Percentiles rank a stretch among this genome's conserved stretches.
phyloP scores from a whole-genome alignment of 2,113 vertebrate species.

The Cyanocitta stelleri region DNA sequence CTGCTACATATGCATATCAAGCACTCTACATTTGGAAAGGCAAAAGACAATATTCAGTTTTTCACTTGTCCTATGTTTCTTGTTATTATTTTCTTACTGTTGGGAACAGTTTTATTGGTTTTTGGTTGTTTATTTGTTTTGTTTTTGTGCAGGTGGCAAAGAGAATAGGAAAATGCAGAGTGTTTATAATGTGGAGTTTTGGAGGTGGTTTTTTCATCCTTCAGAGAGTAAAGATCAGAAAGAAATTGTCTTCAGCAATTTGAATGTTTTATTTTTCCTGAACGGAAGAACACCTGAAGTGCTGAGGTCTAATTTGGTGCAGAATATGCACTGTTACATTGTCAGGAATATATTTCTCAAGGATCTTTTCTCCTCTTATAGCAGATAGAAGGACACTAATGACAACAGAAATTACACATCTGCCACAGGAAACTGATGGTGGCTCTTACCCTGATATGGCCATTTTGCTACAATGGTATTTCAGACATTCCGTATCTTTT shows the following conservation, averaged over 20 bases:
- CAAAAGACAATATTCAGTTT: neutral
- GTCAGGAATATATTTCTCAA: neutral
- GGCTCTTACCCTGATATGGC: neutral
- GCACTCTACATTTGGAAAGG: neutral
- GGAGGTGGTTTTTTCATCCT: neutral
- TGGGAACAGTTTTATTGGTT: neutral
- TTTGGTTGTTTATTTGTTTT: neutral
- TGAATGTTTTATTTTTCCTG: neutral
- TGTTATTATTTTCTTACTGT: neutral
- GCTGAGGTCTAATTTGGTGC: neutral
- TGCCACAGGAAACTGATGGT: neutral
- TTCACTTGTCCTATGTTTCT: neutral
- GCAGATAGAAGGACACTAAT: neutral
- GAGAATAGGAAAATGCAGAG: neutral
- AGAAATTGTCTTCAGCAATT: conserved; percentile 18
- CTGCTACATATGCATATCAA: neutral
- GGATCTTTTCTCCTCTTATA: neutral
- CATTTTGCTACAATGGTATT: neutral
- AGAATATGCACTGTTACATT: neutral
- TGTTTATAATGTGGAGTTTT: neutral
- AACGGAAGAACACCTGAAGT: neutral
- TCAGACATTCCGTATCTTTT: neutral
- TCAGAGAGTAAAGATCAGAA: conserved; percentile 1
- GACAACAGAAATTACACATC: neutral
- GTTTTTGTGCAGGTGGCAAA: neutral